Conservation (phyloP, 1,140 invertebrate genomes). For the Drosophila eugracilis region DNA sequence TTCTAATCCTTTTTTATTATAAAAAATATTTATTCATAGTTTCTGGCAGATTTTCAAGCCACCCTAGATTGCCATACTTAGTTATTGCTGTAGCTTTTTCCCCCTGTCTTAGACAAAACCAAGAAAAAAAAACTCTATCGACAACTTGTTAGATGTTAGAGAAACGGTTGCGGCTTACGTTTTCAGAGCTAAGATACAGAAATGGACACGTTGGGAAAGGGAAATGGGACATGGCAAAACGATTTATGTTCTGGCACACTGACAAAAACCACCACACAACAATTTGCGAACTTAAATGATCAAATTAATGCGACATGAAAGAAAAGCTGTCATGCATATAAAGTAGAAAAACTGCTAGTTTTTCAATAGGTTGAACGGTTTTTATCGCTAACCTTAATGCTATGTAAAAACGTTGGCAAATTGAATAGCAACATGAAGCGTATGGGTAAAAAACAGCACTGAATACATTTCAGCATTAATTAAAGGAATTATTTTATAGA, state of each 20-base stretch:
- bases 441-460: neutral
- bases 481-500: neutral
- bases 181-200: slow-evolving; percentile 17
- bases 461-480: neutral
- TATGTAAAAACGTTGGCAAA: neutral
- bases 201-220: slow-evolving; percentile 2
- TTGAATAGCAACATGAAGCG: neutral
- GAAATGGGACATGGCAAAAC: slow-evolving; percentile 37
- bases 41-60: neutral
- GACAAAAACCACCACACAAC: slow-evolving; percentile 1
- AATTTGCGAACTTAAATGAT: neutral
- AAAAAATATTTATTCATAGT: neutral
- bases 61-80: slow-evolving; percentile 13
- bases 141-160: slow-evolving; percentile 65
- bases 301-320: neutral
- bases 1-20: no score
- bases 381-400: neutral
- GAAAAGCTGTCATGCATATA: neutral
- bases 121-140: slow-evolving; percentile 66
- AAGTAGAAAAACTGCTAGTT: neutral
- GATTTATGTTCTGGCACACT: slow-evolving; percentile 58
- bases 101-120: slow-evolving; percentile 51
- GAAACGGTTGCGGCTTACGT: slow-evolving; percentile 35
- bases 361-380: neutral
- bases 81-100: slow-evolving; percentile 16